Evolutionary conservation across 2,113 vertebrate genomes (phyloP).

Genomic region (Carassius auratus): DNA sequence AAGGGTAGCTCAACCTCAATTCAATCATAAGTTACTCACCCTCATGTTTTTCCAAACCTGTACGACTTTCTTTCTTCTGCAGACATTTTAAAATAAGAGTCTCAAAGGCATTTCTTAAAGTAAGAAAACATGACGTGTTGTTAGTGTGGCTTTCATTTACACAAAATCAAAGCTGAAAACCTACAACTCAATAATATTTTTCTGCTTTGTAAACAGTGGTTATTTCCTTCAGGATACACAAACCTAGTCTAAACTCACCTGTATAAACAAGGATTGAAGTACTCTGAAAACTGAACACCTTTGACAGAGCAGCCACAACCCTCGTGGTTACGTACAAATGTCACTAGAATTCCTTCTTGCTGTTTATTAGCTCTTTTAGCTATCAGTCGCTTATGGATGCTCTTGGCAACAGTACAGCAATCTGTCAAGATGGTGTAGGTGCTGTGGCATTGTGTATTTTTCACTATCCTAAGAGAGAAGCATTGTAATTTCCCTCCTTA

Average conservation of each 20-base stretch:
- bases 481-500: neutral
- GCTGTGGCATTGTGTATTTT: slow-evolving; percentile 6
- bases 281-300: neutral
- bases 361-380: slow-evolving; percentile 34
- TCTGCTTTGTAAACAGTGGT: neutral
- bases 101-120: neutral
- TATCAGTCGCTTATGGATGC: slow-evolving; percentile 21
- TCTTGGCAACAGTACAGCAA: slow-evolving; percentile 34
- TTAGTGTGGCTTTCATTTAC: neutral
- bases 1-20: too few species aligned
- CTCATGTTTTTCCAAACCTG: too few species aligned
- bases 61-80: too few species aligned
- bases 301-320: slow-evolving; percentile 4
- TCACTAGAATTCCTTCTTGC: slow-evolving; percentile 10
- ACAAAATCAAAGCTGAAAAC: neutral
- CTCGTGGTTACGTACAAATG: slow-evolving; percentile 18
- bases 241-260: neutral
- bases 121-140: neutral
- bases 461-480: slow-evolving; percentile 22
- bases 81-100: too few species aligned
- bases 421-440: slow-evolving; percentile 24
- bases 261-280: slow-evolving; percentile 8
- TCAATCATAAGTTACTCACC: too few species aligned
- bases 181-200: neutral
- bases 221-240: slow-evolving; percentile 16